These are phyloP conservation scores for Eupelmus urozonus DNA, from an alignment of 2,888 invertebrate genomes.

Conservation along the genomic window DNA sequence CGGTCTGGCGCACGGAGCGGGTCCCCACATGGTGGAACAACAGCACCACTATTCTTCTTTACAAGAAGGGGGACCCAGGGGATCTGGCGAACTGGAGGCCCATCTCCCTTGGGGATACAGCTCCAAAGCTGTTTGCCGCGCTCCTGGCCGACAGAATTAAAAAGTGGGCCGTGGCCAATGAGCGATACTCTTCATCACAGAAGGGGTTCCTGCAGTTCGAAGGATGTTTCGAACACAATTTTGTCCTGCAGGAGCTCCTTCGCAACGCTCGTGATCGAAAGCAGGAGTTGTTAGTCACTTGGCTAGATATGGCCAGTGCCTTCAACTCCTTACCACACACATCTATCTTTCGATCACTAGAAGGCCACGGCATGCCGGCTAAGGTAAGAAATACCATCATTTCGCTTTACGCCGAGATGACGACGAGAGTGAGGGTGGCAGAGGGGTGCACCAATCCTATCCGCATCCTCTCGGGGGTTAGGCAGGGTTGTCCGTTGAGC, in stretches of 20 bases:
- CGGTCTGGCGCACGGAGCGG: constrained; percentile 52
- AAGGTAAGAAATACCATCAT: constrained; percentile 43
- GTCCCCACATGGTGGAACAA: constrained; percentile 55
- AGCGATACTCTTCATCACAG: constrained; percentile 59
- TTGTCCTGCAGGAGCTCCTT: constrained; percentile 66
- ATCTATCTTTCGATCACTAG: constrained; percentile 63
- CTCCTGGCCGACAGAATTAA: constrained; percentile 12
- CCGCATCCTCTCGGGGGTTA: no score
- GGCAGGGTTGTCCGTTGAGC: constrained; percentile 71
- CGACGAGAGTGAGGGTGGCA: constrained; percentile 57
- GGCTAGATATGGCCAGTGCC: constrained; percentile 71
- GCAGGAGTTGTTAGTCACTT: no score
- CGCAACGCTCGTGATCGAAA: constrained; percentile 59
- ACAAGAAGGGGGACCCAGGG: constrained; percentile 57
- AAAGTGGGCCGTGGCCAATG: constrained; percentile 25
- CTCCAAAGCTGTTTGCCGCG: constrained; percentile 54
- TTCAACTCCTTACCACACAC: constrained; percentile 73
- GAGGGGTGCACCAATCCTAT: constrained; percentile 61
- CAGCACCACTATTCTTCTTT: constrained; percentile 58
- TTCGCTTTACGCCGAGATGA: constrained; percentile 57
- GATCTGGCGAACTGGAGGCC: constrained; percentile 67
- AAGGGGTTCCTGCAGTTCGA: constrained; percentile 73
- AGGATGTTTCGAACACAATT: constrained; percentile 72
- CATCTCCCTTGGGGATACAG: constrained; percentile 64
- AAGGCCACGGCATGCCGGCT: constrained; percentile 45